A percentile compares a stretch with the other conserved stretches of the same genome.
These are phyloP conservation scores for Takifugu bimaculatus DNA, from an alignment of 2,113 vertebrate genomes.

Conservation along the genomic window DNA sequence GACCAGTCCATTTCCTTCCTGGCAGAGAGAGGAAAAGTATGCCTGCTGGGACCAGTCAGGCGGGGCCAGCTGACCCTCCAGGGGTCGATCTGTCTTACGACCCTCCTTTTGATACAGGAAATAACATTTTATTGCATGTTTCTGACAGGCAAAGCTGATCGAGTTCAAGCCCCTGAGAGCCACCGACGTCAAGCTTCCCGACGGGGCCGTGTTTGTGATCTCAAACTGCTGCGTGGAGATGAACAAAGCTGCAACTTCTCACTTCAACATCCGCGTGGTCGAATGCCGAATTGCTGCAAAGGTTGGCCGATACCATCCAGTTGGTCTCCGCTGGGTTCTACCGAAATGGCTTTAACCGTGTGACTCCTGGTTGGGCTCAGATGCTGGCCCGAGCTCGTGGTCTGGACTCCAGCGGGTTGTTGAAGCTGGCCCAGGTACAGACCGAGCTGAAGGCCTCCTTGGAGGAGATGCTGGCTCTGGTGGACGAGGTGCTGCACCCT, in stretches of 20 bases:
- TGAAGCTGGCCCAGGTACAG: slow-evolving; percentile 85
- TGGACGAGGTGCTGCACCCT: slow-evolving; percentile 83
- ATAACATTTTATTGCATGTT: background rate
- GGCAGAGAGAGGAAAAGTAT: slow-evolving; percentile 87
- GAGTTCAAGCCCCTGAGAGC: slow-evolving; percentile 90
- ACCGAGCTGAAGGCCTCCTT: slow-evolving; percentile 75
- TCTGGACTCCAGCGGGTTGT: slow-evolving; percentile 68
- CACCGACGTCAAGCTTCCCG: slow-evolving; percentile 88
- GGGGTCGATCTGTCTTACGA: too few species aligned
- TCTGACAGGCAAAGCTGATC: slow-evolving; percentile 90
- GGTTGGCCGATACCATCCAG: slow-evolving; percentile 68
- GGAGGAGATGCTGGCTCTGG: slow-evolving; percentile 85
- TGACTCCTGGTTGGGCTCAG: slow-evolving; percentile 32
- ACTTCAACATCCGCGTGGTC: slow-evolving; percentile 93
- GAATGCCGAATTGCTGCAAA: slow-evolving; percentile 90
- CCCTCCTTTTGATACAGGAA: background rate
- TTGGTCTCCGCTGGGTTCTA: background rate
- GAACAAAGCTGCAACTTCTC: slow-evolving; percentile 95
- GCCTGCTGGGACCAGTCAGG: background rate
- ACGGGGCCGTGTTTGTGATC: slow-evolving; percentile 89
- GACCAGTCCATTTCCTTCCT: slow-evolving; percentile 98
- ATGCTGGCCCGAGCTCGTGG: slow-evolving; percentile 60
- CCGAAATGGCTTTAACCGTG: too few species aligned
- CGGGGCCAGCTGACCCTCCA: too few species aligned
- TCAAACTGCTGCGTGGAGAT: slow-evolving; percentile 94